phyloP scores from a whole-genome alignment of 2,113 vertebrate genomes.

The Tylochromis polylepis region DNA sequence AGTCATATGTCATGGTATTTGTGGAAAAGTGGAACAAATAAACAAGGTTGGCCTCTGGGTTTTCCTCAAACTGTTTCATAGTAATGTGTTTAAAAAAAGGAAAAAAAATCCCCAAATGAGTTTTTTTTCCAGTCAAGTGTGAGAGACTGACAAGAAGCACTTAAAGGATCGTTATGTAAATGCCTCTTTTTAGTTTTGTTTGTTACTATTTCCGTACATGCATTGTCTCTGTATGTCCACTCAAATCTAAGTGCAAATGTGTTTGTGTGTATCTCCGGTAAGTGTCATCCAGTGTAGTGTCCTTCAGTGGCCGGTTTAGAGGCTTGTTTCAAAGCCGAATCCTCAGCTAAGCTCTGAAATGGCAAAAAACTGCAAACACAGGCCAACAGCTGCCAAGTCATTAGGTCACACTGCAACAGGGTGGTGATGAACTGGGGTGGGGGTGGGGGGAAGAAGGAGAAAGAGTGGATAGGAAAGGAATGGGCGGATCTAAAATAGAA shows the following conservation, averaged over 20 bases:
- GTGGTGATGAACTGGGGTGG: slow-evolving; percentile 12
- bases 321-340: not conserved
- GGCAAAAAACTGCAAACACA: slow-evolving; percentile 48
- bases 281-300: not conserved
- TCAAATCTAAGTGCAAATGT: not conserved
- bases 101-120: not conserved
- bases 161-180: not conserved
- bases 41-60: not conserved
- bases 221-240: not conserved
- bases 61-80: slow-evolving; percentile 11
- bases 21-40: not conserved
- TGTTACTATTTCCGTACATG: not conserved
- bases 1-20: not conserved
- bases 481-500: not conserved
- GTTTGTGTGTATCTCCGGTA: not conserved
- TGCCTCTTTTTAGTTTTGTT: not conserved
- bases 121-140: not conserved
- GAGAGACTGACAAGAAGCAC: not conserved
- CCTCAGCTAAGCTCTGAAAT: not conserved
- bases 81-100: slow-evolving; percentile 9
- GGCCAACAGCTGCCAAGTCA: slow-evolving; percentile 51
- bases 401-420: slow-evolving; percentile 48
- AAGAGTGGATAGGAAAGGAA: not conserved
- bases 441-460: not conserved
- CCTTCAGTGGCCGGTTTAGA: not conserved